phyloP scores from a whole-genome alignment of 1,140 invertebrate species.

The Trichogramma pretiosum region DNA sequence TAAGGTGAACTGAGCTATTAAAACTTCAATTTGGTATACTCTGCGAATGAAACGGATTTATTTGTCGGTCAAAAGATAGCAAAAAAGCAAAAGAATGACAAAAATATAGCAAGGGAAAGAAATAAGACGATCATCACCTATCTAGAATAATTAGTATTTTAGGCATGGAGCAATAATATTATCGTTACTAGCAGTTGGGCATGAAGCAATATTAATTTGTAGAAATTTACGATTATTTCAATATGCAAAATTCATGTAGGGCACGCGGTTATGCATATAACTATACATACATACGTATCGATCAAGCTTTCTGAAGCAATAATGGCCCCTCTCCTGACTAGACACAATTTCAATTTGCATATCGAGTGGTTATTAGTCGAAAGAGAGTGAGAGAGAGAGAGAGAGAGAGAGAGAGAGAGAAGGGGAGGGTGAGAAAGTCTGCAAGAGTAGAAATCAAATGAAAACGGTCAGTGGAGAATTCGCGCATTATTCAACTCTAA shows the following conservation, averaged over 20 bases:
- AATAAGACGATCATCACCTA: too few species aligned
- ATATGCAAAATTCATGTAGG: background rate
- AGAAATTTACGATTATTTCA: background rate
- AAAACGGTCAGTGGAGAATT: too few species aligned
- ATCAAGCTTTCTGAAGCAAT: too few species aligned
- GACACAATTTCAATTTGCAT: slow-evolving; percentile 7
- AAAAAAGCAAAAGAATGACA: background rate
- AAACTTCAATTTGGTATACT: background rate
- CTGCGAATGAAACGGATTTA: background rate
- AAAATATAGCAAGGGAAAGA: too few species aligned
- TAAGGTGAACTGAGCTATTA: background rate
- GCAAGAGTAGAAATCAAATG: background rate
- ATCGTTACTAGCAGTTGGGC: too few species aligned
- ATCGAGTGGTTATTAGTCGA: background rate
- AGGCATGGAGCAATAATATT: too few species aligned
- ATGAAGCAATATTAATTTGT: too few species aligned
- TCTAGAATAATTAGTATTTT: too few species aligned
- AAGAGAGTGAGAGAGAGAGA: background rate
- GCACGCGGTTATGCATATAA: too few species aligned
- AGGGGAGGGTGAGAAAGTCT: background rate
- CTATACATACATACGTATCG: background rate
- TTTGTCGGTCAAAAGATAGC: background rate
- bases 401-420: background rate
- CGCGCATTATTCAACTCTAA: too few species aligned
- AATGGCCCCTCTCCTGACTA: background rate